Evolutionary conservation across 2,113 vertebrate genomes (phyloP).

Genomic region (Burhinus bistriatus): DNA sequence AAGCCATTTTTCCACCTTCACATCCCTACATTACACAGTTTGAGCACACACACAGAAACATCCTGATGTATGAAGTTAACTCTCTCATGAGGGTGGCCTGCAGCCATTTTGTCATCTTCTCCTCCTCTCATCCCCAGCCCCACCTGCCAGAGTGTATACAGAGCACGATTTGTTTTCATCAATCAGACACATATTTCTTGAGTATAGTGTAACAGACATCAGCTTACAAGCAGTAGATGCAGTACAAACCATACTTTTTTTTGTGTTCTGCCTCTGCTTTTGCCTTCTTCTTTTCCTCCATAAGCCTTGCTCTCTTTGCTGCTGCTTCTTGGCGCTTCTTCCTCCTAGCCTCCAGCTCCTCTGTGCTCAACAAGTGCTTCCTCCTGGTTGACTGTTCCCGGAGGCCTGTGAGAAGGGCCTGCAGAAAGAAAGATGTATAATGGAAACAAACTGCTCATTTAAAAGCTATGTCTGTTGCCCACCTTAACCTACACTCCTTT

Average conservation of each 20-base stretch:
- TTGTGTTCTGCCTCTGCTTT: conserved; percentile 78
- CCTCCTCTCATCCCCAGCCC: neutral
- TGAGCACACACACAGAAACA: neutral
- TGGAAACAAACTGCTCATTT: neutral
- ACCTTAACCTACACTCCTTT: neutral
- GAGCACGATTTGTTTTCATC: neutral
- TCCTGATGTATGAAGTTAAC: neutral
- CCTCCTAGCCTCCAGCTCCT: conserved; percentile 77
- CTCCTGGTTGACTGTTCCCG: conserved; percentile 63
- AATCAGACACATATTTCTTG: neutral
- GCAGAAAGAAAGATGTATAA: neutral
- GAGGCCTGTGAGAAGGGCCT: conserved; percentile 73
- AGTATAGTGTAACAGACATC: neutral
- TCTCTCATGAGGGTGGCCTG: neutral
- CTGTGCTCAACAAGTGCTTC: conserved; percentile 76
- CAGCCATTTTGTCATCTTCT: neutral
- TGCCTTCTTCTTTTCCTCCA: conserved; percentile 75
- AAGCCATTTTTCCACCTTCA: neutral
- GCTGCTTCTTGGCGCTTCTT: conserved; percentile 78
- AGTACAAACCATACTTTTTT: conserved; percentile 79
- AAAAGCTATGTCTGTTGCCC: neutral
- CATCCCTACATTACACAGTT: neutral
- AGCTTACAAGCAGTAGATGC: neutral
- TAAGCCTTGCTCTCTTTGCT: conserved; percentile 81
- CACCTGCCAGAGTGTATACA: neutral